These are phyloP conservation scores for Bradypus variegatus DNA, from an alignment of 2,797 vertebrate genomes.

Conservation along the genomic window DNA sequence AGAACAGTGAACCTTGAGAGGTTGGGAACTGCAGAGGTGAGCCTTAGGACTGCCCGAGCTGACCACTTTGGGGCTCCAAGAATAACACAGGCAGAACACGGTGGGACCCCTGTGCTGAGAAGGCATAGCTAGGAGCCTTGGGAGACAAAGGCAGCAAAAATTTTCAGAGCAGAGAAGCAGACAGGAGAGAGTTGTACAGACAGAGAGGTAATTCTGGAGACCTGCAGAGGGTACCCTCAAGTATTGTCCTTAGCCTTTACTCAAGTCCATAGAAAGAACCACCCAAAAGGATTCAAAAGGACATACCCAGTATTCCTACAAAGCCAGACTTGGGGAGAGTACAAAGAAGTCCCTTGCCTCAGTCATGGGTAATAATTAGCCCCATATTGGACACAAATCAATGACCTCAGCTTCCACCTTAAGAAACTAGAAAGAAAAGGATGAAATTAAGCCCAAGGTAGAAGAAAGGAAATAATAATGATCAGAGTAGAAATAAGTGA, in stretches of 20 bases:
- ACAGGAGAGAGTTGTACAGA: not conserved
- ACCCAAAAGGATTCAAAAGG: not conserved
- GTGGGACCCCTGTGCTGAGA: not conserved
- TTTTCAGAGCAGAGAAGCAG: not conserved
- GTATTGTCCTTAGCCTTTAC: too few relatives aligned
- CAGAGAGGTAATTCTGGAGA: not conserved
- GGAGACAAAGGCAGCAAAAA: too few relatives aligned
- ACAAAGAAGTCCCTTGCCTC: not conserved
- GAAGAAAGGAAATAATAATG: not conserved
- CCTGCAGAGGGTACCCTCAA: too few relatives aligned
- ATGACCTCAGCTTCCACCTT: not conserved
- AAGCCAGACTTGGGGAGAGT: rapidly evolving
- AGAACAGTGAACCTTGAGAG: not conserved
- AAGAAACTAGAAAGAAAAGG: not conserved
- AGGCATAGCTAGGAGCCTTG: rapidly evolving
- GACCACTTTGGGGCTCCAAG: rapidly evolving
- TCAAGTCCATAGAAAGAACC: not conserved
- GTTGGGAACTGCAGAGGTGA: not conserved
- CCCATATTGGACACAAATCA: not conserved
- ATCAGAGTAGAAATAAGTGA: not conserved
- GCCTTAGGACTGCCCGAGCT: rapidly evolving
- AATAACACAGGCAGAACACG: rapidly evolving
- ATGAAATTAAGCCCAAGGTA: not conserved
- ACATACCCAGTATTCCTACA: not conserved
- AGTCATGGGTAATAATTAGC: not conserved